phyloP scores from a whole-genome alignment of 2,113 vertebrate species.

The Malurus alboscapulatus region DNA sequence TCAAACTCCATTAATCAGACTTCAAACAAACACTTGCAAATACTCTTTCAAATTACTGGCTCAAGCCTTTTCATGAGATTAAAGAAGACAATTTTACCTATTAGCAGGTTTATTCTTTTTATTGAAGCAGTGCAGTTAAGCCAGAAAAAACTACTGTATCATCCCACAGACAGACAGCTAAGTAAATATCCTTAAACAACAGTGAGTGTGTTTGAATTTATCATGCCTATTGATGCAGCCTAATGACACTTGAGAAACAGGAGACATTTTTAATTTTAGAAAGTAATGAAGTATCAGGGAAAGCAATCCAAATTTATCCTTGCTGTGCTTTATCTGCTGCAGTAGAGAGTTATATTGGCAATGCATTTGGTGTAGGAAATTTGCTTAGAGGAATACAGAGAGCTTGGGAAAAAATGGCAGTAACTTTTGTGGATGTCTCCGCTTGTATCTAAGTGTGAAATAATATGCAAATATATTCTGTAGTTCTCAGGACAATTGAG shows the following conservation, averaged over 20 bases:
- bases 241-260: slow-evolving; percentile 32
- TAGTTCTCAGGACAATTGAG: slow-evolving; percentile 43
- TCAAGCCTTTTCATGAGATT: background rate
- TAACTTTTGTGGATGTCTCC: slow-evolving; percentile 19
- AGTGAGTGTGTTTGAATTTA: slow-evolving; percentile 8
- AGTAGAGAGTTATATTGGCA: background rate
- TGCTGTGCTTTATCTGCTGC: background rate
- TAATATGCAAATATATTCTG: slow-evolving; percentile 27
- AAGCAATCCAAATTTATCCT: slow-evolving; percentile 17
- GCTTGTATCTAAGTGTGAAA: slow-evolving; percentile 17
- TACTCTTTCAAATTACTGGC: background rate
- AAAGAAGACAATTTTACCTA: slow-evolving; percentile 11
- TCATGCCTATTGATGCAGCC: slow-evolving; percentile 3
- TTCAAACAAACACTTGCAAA: slow-evolving; percentile 22
- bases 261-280: slow-evolving; percentile 39
- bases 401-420: background rate
- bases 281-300: slow-evolving; percentile 28
- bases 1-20: slow-evolving; percentile 3
- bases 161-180: background rate
- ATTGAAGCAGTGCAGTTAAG: background rate
- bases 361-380: background rate
- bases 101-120: background rate
- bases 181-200: slow-evolving; percentile 13
- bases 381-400: slow-evolving; percentile 3
- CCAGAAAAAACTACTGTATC: background rate